These are phyloP conservation scores for Eulemur macaco DNA, from an alignment of 2,113 vertebrate species.

Conservation along the genomic window DNA sequence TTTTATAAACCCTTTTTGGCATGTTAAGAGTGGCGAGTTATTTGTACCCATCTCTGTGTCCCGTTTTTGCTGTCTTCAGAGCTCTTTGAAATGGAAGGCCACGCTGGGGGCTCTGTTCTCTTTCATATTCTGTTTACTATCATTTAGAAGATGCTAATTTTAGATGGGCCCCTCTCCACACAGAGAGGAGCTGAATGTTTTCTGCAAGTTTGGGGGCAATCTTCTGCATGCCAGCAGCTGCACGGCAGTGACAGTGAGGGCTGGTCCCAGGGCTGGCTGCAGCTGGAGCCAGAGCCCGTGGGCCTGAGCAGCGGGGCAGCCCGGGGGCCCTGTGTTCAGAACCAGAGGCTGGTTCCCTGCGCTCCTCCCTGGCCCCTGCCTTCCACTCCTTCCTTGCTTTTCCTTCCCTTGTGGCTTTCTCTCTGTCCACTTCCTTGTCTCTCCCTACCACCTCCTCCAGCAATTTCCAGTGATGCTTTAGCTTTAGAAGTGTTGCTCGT, in stretches of 20 bases:
- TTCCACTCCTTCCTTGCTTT: accelerated
- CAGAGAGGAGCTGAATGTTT: neutral
- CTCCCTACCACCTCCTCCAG: neutral
- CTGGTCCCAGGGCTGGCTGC: too few species aligned
- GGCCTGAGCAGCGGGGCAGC: neutral
- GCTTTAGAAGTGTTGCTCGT: neutral
- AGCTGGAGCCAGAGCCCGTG: neutral
- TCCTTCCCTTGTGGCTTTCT: neutral
- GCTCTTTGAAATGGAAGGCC: neutral
- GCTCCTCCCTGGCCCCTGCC: accelerated
- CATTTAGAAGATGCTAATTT: neutral
- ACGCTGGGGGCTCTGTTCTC: neutral
- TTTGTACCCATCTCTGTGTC: accelerated
- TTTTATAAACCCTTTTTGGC: neutral
- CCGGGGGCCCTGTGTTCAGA: accelerated
- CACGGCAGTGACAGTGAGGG: too few species aligned
- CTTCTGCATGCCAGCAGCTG: neutral
- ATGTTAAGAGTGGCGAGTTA: accelerated
- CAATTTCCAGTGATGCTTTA: neutral
- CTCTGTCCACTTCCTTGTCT: too few species aligned
- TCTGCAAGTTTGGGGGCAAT: neutral
- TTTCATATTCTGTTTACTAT: accelerated
- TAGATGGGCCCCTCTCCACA: neutral
- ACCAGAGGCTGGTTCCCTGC: accelerated
- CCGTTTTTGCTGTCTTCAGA: too few species aligned